Conservation (phyloP, 2,888 invertebrate genomes). For the Ptychoptera albimana region DNA sequence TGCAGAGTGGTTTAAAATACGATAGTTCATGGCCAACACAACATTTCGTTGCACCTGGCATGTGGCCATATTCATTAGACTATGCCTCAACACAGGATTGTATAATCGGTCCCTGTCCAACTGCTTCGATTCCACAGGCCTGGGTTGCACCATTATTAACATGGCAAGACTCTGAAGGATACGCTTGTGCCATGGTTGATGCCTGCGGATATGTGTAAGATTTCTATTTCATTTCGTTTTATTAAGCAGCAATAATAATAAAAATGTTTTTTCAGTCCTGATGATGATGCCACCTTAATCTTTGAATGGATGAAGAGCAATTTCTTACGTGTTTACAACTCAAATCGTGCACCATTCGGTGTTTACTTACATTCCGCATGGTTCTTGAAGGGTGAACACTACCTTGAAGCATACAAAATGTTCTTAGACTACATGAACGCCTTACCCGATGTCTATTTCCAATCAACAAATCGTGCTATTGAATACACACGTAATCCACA, state of each 20-base stretch:
- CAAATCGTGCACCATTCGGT: slow-evolving; percentile 49
- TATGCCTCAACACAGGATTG: slow-evolving; percentile 36
- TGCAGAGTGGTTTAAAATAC: slow-evolving; percentile 33
- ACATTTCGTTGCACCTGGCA: slow-evolving; percentile 27
- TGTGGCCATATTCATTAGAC: slow-evolving; percentile 50
- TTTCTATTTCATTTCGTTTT: not conserved
- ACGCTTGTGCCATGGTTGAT: slow-evolving; percentile 40
- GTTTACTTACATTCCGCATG: slow-evolving; percentile 49
- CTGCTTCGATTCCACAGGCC: slow-evolving; percentile 32
- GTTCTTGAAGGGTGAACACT: slow-evolving; percentile 34
- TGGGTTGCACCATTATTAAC: slow-evolving; percentile 46
- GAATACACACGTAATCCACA: slow-evolving; percentile 22
- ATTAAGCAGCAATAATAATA: not conserved
- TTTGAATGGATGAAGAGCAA: slow-evolving; percentile 41
- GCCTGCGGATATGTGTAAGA: slow-evolving; percentile 33
- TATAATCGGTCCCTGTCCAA: slow-evolving; percentile 36
- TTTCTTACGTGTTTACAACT: slow-evolving; percentile 45
- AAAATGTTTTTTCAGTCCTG: slow-evolving; percentile 10
- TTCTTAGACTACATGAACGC: slow-evolving; percentile 39
- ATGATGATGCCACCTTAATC: slow-evolving; percentile 33
- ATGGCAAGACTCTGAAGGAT: slow-evolving; percentile 31
- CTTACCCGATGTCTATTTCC: slow-evolving; percentile 41
- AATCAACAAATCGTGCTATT: slow-evolving; percentile 24
- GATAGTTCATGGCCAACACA: slow-evolving; percentile 43
- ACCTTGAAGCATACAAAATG: slow-evolving; percentile 34